Evolutionary conservation across 2,888 invertebrate species (phyloP), one percentile per base, ranked within the genome.

Genomic region (Metallyticus violacea): DNA sequence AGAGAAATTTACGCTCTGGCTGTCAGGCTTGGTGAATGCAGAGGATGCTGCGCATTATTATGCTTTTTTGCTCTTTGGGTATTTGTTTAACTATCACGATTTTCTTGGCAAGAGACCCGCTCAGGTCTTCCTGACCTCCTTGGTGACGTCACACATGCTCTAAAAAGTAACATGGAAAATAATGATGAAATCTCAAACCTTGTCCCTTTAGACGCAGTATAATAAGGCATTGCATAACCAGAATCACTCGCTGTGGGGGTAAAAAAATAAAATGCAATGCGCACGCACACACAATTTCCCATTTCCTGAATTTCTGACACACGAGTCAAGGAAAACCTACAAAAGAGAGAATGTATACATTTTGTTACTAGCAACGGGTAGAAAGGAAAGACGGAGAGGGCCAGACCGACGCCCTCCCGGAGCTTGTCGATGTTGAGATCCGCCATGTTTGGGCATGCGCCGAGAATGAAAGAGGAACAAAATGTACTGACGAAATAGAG

Each of bases 371-470:
- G 81, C 29, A 82, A 82, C 40, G 82, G 26, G 82, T 22, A 81
- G 62, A 29, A 62, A 26, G 62, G 81, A 40, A 62, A 40, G 5
- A 4, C 1, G 9, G 9, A 76, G 76, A 26, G 22, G 25, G 7
- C 6, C 2, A 27, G 26, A 79, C 77, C 77, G 28, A 77, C 27
- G 26, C 77, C 77, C 26, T 25, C 28, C 77, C 27, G 25, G 83
- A 28, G 6, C 27, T 77, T 81, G 82, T 81, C 86, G 81, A 86
- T 81, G 81, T 82, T 78, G 78, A 80, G 77, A 26, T 81, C 86
- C 82, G 86, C 86, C 86, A 86, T 86, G 29, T 29, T 86, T 77
- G 86, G 4, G n/a, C 77, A 30, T 85, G 85, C 85, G 86, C 81
- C 7, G 7, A 62, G 40, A 9, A 15, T 62, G 40, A 62, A 62